A percentile compares a stretch with the other conserved stretches of the same genome.
phyloP scores from a whole-genome alignment of 2,888 invertebrate species.

The Esperia sulphurella region DNA sequence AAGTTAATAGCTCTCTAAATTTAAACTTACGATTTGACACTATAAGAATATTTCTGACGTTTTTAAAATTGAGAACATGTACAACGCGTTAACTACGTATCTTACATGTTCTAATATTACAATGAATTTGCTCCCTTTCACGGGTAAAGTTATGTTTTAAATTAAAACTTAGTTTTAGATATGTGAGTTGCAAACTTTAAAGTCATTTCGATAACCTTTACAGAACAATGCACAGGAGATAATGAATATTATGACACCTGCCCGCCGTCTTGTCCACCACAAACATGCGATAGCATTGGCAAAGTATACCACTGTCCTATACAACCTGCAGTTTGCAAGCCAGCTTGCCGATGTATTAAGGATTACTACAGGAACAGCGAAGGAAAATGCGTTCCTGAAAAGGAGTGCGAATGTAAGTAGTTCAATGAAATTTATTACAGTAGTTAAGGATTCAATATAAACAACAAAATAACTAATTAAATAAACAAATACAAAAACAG shows the following conservation, averaged over 20 bases:
- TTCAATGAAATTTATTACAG: background rate
- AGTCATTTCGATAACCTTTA: background rate
- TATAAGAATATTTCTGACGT: too few species aligned
- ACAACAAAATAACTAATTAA: too few species aligned
- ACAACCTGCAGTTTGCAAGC: constrained; percentile 4
- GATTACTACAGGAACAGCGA: constrained; percentile 6
- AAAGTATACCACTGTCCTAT: constrained; percentile 2
- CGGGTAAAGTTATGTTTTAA: too few species aligned
- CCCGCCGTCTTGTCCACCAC: background rate
- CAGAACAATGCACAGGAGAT: background rate
- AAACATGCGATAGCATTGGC: constrained; percentile 2
- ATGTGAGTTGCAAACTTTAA: background rate
- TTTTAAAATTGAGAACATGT: too few species aligned
- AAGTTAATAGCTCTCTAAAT: too few species aligned
- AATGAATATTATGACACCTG: constrained; percentile 1
- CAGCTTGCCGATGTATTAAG: constrained; percentile 9
- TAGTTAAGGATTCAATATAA: too few species aligned
- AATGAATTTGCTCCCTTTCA: too few species aligned
- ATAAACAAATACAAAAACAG: too few species aligned
- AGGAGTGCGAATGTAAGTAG: constrained; percentile 7
- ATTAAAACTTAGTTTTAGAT: background rate
- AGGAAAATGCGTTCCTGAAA: constrained; percentile 3
- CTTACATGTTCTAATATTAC: too few species aligned
- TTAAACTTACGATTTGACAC: too few species aligned
- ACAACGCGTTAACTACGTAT: too few species aligned